A percentile compares a stretch with the other conserved stretches of the same genome.
Evolutionary conservation across 2,113 vertebrate genomes (phyloP).

Genomic region (Syrrhaptes paradoxus): DNA sequence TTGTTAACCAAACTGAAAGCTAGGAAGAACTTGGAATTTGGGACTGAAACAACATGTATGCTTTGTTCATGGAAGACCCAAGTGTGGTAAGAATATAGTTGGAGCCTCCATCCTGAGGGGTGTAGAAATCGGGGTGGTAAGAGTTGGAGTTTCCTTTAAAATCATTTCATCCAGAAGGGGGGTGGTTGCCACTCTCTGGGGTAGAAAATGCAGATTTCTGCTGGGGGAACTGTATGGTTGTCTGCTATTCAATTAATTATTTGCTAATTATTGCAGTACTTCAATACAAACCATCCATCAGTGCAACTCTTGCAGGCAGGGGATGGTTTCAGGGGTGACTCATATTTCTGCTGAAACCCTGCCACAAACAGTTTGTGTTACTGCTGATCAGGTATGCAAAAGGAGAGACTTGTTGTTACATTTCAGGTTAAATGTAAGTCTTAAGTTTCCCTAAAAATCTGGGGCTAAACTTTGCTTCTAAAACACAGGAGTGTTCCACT

Average conservation of each 20-base stretch:
- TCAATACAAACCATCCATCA: background rate
- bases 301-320: background rate
- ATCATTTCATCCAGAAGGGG: background rate
- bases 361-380: background rate
- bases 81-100: background rate
- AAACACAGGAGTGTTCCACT: background rate
- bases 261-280: background rate
- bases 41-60: background rate
- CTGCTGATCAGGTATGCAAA: background rate
- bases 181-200: rapidly evolving
- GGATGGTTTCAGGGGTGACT: background rate
- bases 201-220: background rate
- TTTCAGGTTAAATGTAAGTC: background rate
- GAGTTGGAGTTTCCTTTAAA: background rate
- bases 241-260: background rate
- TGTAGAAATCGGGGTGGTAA: too few species aligned
- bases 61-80: background rate
- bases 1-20: background rate
- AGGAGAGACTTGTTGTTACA: background rate
- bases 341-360: background rate
- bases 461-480: background rate
- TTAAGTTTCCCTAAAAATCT: background rate
- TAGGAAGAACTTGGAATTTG: background rate
- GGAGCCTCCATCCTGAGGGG: background rate
- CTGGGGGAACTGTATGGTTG: background rate